Conservation (phyloP, 1,140 invertebrate genomes). For the Anagrus nilaparvatae region DNA sequence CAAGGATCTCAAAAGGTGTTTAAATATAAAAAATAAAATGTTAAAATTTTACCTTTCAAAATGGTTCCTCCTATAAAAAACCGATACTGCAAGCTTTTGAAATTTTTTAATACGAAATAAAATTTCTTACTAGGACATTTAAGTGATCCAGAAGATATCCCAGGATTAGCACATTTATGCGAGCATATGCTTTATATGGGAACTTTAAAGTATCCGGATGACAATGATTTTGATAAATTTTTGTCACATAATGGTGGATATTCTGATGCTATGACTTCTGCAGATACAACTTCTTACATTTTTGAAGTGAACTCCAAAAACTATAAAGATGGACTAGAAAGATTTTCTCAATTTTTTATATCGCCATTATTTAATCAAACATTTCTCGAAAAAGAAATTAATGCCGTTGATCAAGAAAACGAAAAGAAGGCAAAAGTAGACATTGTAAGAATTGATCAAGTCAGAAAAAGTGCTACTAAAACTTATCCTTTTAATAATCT, state of each 20-base stretch:
- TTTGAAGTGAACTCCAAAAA: slow-evolving; percentile 83
- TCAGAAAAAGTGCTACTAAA: slow-evolving; percentile 71
- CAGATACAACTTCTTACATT: slow-evolving; percentile 86
- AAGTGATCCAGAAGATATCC: too few species aligned
- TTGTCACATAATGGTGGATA: slow-evolving; percentile 79
- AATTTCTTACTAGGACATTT: slow-evolving; percentile 74
- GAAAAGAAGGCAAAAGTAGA: slow-evolving; percentile 86
- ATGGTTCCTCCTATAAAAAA: background rate
- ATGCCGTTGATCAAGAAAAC: too few species aligned
- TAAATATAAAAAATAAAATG: too few species aligned
- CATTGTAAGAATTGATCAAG: slow-evolving; percentile 74
- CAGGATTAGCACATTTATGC: slow-evolving; percentile 92
- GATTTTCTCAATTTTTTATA: slow-evolving; percentile 94
- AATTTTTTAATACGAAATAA: slow-evolving; percentile 80
- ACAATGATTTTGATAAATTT: slow-evolving; percentile 87
- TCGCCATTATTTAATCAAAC: slow-evolving; percentile 82
- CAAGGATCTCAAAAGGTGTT: too few species aligned
- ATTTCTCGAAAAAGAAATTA: slow-evolving; percentile 84
- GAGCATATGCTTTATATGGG: slow-evolving; percentile 97
- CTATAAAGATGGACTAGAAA: slow-evolving; percentile 69
- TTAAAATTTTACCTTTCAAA: too few species aligned
- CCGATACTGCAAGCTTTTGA: slow-evolving; percentile 57
- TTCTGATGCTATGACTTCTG: slow-evolving; percentile 79
- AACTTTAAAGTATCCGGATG: slow-evolving; percentile 87
- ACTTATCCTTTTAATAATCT: slow-evolving; percentile 84